A percentile compares a stretch with the other conserved stretches of the same genome.
Conservation (phyloP, 2,113 vertebrate genomes). For the Ascaphus truei region DNA sequence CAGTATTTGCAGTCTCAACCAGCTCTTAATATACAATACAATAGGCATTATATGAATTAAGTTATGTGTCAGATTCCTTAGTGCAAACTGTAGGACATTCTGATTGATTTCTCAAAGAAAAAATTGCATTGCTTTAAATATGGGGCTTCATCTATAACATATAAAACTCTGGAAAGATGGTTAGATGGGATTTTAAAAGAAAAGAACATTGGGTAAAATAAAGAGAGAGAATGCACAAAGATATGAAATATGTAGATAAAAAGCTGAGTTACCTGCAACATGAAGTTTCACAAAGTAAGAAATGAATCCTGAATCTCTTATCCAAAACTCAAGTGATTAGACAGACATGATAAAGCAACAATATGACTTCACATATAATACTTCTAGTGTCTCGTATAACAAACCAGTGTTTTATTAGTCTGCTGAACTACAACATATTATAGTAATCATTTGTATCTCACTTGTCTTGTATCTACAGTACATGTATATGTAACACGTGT, state of each 20-base stretch:
- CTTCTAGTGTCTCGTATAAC: slow-evolving; percentile 27
- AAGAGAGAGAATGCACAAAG: slow-evolving; percentile 5
- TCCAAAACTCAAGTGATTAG: slow-evolving; percentile 33
- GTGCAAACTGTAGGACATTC: too few relatives aligned
- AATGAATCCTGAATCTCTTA: slow-evolving; percentile 4
- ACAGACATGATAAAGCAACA: slow-evolving; percentile 30
- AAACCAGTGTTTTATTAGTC: neutral
- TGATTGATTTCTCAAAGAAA: too few relatives aligned
- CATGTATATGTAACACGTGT: slow-evolving; percentile 13
- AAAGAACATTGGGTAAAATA: slow-evolving; percentile 38
- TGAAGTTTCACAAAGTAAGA: neutral
- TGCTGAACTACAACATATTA: neutral
- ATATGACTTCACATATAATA: slow-evolving; percentile 31
- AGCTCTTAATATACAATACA: too few relatives aligned
- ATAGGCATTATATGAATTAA: too few relatives aligned
- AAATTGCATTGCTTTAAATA: too few relatives aligned
- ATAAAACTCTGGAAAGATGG: too few relatives aligned
- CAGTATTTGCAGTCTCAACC: too few relatives aligned
- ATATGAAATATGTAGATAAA: slow-evolving; percentile 2
- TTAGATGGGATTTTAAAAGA: too few relatives aligned
- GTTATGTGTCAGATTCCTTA: too few relatives aligned
- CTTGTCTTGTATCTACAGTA: slow-evolving; percentile 6
- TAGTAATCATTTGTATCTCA: neutral
- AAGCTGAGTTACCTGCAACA: neutral
- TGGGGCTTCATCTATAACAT: too few relatives aligned